phyloP scores from a whole-genome alignment of 2,888 invertebrate genomes.

The Polydrusus cervinus region DNA sequence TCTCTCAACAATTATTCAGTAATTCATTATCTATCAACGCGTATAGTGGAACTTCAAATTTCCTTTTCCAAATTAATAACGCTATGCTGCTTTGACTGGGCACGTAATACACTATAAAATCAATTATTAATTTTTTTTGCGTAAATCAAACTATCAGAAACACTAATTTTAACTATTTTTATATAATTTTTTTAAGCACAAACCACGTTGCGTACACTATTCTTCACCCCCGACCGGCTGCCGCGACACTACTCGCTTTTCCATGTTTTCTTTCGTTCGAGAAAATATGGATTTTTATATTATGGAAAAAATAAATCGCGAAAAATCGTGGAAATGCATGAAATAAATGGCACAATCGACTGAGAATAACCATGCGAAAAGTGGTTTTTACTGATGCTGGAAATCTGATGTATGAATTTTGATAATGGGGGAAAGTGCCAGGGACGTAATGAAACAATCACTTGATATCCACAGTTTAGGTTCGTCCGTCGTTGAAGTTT shows the following conservation, averaged over 20 bases:
- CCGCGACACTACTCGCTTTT: conserved; percentile 19
- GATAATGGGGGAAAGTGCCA: conserved; percentile 57
- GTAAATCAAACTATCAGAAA: too few relatives aligned
- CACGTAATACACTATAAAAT: too few relatives aligned
- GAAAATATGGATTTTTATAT: conserved; percentile 42
- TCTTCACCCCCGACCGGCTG: conserved; percentile 18
- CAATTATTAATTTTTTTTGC: too few relatives aligned
- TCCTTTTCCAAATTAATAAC: too few relatives aligned
- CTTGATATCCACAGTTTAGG: too few relatives aligned
- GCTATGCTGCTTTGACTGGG: too few relatives aligned
- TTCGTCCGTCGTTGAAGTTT: too few relatives aligned
- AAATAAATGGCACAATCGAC: conserved; percentile 22
- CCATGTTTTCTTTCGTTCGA: conserved; percentile 12
- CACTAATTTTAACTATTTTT: not conserved
- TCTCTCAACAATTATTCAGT: too few relatives aligned
- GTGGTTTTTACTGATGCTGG: conserved; percentile 57
- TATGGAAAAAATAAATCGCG: conserved; percentile 4
- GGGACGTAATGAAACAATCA: conserved; percentile 45
- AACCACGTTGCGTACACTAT: conserved; percentile 16
- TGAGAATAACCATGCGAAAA: conserved; percentile 42
- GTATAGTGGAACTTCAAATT: too few relatives aligned
- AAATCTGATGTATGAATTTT: conserved; percentile 59
- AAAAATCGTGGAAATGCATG: conserved; percentile 31
- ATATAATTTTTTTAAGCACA: not conserved
- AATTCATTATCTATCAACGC: not conserved